phyloP scores from a whole-genome alignment of 1,140 invertebrate species.

The Oscheius sp. region DNA sequence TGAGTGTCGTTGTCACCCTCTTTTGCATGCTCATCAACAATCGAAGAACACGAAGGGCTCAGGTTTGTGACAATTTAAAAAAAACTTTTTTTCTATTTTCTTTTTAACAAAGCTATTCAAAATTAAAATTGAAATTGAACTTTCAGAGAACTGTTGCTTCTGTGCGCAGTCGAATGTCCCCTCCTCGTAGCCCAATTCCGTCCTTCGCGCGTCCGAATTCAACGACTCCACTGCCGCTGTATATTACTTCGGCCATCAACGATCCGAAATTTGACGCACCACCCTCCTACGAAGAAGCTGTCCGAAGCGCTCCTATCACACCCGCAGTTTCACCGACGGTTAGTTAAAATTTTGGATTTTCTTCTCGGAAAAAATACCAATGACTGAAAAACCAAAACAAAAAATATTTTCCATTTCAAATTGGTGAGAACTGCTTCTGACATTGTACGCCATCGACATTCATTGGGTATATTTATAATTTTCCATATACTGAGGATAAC shows the following conservation, averaged over 20 bases:
- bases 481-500: too few species aligned
- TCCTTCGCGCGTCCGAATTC: background rate
- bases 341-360: background rate
- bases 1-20: background rate
- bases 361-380: too few species aligned
- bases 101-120: too few species aligned
- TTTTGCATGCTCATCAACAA: conserved; percentile 1
- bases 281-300: background rate
- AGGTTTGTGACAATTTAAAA: too few species aligned
- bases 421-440: too few species aligned
- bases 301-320: background rate
- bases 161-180: background rate
- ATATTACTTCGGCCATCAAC: background rate
- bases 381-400: too few species aligned
- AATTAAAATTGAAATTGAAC: background rate
- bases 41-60: background rate
- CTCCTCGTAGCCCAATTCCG: background rate
- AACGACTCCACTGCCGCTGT: background rate
- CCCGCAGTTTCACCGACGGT: background rate
- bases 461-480: too few species aligned
- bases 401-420: too few species aligned
- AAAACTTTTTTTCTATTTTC: too few species aligned
- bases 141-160: conserved; percentile 1
- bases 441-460: too few species aligned
- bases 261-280: background rate